phyloP scores from a whole-genome alignment of 2,888 invertebrate species.

The Thelaira solivaga region DNA sequence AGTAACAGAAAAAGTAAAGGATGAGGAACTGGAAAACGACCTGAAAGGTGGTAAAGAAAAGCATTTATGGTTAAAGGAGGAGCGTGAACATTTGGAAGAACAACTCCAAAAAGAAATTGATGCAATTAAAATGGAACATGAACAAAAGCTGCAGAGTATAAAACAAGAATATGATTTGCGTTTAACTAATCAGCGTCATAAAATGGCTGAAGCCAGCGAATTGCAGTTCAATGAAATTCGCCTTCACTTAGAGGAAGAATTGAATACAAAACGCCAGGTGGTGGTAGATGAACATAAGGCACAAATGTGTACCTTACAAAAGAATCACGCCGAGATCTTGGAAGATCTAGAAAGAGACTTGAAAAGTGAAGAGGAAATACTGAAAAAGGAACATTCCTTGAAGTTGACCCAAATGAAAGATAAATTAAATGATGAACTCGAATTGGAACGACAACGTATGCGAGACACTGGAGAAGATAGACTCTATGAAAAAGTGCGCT shows the following conservation, averaged over 20 bases:
- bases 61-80: conserved; percentile 77
- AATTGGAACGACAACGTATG: conserved; percentile 77
- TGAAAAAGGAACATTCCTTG: conserved; percentile 83
- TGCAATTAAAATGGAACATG: conserved; percentile 69
- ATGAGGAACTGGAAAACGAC: conserved; percentile 65
- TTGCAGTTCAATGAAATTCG: conserved; percentile 76
- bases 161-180: conserved; percentile 74
- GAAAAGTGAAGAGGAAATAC: conserved; percentile 81
- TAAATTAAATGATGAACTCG: conserved; percentile 80
- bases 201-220: conserved; percentile 78
- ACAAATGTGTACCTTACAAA: conserved; percentile 74
- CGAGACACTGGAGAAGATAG: conserved; percentile 77
- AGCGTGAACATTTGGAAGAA: conserved; percentile 75
- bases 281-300: conserved; percentile 79
- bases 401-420: conserved; percentile 82
- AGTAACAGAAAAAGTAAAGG: conserved; percentile 29
- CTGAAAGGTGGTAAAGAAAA: conserved; percentile 77
- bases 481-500: conserved; percentile 82
- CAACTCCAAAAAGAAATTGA: conserved; percentile 73
- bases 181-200: conserved; percentile 77
- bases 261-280: conserved; percentile 78
- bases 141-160: conserved; percentile 76
- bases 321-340: conserved; percentile 75
- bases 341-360: conserved; percentile 75
- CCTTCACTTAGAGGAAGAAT: conserved; percentile 74